Base-by-base conservation (phyloP, 2,113 vertebrate species). In the Rhinoderma darwinii region DNA sequence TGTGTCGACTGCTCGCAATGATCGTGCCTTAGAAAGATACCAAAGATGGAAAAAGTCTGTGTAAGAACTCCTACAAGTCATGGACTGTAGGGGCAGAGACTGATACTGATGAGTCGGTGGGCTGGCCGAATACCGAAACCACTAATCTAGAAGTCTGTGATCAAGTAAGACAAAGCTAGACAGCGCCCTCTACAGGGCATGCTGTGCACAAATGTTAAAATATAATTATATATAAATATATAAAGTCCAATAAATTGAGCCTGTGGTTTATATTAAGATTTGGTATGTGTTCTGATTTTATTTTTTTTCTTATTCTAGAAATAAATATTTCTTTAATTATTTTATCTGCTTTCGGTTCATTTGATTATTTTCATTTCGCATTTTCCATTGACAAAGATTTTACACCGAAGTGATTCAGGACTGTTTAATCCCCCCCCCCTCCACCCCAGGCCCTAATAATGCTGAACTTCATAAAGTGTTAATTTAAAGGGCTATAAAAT, bases 231-330 rank as follows among this genome's bases (percentile, higher is more conserved):
- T 43, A 37, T 76, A 56, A 76, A 84, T 44, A 47, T 84, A 76
- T 63, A 61, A 84, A 76, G 54, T 73, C 51, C 54, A 84, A 61
- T 75, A 84, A 84, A 41, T 39, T 81, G 70, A 74, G 72, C 72
- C 72, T 75, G 83, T 84, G 83, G 83, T 76, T 84, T 84, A 76
- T 84, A 61, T 59, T 14, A 50, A 84, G 78, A 63, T 61, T 41
- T 32, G 22, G 27, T 56, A 54, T 79, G 11, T 56, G 51, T 35
- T 80, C 35, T 2, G 15, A 20, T 30, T 30, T 15, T 18, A 2
- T 32, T 79, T 79, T 54, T 30, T 78, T 37, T 54, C 8, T 7
- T 63, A 61, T 61, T 81, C 32, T 81, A 63, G 50, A 81, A 81
- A 59, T 54, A 81, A 56, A 59, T 56, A 56, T 59, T 56, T 54